Evolutionary conservation across 2,113 vertebrate species (phyloP).

Genomic region (Pleuronectes platessa): DNA sequence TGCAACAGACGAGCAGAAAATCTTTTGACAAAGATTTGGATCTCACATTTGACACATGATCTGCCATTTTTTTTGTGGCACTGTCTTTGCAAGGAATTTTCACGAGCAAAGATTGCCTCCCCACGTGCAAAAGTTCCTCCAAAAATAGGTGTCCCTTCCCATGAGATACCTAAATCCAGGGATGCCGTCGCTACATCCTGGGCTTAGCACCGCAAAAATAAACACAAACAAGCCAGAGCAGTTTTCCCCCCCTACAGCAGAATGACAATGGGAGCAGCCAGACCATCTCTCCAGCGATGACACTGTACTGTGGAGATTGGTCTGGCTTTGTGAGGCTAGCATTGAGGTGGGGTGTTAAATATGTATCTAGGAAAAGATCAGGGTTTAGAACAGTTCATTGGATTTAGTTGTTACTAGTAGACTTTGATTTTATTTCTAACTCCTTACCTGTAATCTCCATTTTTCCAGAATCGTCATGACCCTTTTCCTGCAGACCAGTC

Average conservation of each 20-base stretch:
- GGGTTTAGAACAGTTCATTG: no score
- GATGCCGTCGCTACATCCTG: neutral
- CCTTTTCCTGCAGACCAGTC: conserved; percentile 48
- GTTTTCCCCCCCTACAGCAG: neutral
- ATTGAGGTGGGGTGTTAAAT: neutral
- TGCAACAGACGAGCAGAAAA: neutral
- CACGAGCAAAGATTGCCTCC: neutral
- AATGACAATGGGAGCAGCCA: neutral
- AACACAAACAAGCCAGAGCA: neutral
- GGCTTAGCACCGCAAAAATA: neutral
- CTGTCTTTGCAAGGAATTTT: no score
- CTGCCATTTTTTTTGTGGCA: no score
- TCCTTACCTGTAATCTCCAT: conserved; percentile 1
- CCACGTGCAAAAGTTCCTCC: neutral
- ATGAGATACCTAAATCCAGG: neutral
- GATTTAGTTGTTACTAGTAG: neutral
- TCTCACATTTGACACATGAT: neutral
- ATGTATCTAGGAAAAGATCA: neutral
- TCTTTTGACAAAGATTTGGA: neutral
- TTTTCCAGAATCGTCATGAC: conserved; percentile 71
- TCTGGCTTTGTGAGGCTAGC: neutral
- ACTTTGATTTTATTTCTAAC: neutral
- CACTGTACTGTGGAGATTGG: neutral
- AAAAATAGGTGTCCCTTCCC: neutral
- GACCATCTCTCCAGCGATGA: neutral